Conservation (phyloP, 2,113 vertebrate genomes). For the Sula dactylatra region DNA sequence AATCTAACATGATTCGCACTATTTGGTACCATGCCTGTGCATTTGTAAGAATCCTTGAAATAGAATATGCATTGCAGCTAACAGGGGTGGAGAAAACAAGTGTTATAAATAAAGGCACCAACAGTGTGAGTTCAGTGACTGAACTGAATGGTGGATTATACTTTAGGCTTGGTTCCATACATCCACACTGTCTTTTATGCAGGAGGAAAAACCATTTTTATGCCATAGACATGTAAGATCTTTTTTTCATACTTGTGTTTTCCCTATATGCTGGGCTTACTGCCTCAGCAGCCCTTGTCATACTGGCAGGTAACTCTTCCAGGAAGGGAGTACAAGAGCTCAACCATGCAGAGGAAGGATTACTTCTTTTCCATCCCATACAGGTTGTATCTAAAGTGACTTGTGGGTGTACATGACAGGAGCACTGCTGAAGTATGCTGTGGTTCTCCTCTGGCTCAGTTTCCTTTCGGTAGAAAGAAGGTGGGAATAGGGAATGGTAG, state of each 20-base stretch:
- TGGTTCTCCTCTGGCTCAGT: not conserved
- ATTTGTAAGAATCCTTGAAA: slow-evolving; percentile 17
- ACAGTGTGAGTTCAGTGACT: not conserved
- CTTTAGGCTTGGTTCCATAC: not conserved
- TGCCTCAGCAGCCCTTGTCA: not conserved
- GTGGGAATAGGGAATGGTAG: not conserved
- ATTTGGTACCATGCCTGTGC: slow-evolving; percentile 6
- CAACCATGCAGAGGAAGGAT: not conserved
- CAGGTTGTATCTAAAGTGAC: not conserved
- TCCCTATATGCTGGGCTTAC: not conserved
- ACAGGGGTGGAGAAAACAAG: not conserved
- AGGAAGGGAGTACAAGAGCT: not conserved
- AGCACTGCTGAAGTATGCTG: not conserved
- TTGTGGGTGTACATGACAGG: not conserved
- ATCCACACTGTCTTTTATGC: not conserved
- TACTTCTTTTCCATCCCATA: not conserved
- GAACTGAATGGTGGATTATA: not conserved
- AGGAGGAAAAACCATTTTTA: slow-evolving; percentile 43
- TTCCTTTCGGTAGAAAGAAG: not conserved
- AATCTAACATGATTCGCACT: slow-evolving; percentile 41
- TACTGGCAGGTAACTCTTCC: not conserved
- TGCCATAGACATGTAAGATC: not conserved
- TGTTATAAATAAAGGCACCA: not conserved
- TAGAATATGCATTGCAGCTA: not conserved
- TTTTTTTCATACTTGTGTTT: slow-evolving; percentile 44